Conservation (phyloP, 2,888 invertebrate species). For the Agriopis aurantiaria region DNA sequence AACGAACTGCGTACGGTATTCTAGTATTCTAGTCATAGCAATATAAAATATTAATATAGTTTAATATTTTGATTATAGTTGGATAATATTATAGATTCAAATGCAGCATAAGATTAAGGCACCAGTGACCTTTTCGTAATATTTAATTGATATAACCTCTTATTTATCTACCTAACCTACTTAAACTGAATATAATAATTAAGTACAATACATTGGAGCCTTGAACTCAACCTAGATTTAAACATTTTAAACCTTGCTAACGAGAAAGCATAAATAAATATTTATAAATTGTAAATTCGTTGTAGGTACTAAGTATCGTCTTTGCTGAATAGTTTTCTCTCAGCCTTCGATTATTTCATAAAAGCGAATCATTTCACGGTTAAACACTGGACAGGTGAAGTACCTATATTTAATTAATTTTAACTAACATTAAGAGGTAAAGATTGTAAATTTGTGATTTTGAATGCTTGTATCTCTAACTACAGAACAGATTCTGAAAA, state of each 20-base stretch:
- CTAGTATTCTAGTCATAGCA: no score
- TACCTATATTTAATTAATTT: background rate
- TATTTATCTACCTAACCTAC: conserved; percentile 13
- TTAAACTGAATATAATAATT: conserved; percentile 14
- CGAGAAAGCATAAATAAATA: conserved; percentile 15
- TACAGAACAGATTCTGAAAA: no score
- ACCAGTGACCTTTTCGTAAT: conserved; percentile 22
- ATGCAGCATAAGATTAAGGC: no score
- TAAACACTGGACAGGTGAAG: background rate
- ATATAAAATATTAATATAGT: no score
- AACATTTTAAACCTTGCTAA: conserved; percentile 25
- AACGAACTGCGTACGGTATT: no score
- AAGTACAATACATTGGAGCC: conserved; percentile 28
- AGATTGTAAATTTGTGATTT: no score
- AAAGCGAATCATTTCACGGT: conserved; percentile 18
- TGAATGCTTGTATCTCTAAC: no score
- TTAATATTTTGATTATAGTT: no score
- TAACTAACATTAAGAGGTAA: background rate
- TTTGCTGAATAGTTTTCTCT: conserved; percentile 16
- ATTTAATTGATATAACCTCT: conserved; percentile 16
- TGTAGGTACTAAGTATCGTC: conserved; percentile 13
- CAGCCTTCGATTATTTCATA: conserved; percentile 26
- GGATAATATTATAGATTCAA: no score
- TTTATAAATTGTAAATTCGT: conserved; percentile 4
- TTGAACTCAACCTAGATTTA: conserved; percentile 42